Evolutionary conservation across 2,113 vertebrate genomes (phyloP).

Genomic region (Hiodon tergisus): DNA sequence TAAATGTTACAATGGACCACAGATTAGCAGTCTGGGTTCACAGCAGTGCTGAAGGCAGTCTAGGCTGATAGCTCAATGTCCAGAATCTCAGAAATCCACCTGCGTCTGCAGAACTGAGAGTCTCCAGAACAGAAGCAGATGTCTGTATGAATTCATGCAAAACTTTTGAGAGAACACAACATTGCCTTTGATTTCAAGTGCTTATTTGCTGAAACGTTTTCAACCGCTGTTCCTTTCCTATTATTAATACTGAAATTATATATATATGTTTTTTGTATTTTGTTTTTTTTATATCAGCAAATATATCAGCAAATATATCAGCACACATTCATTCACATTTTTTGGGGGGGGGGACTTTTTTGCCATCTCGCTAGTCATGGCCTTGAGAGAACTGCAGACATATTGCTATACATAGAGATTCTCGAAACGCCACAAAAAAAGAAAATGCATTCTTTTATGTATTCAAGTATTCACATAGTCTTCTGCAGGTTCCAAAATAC

Average conservation of each 20-base stretch:
- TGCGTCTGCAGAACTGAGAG: not conserved
- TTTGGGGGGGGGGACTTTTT: constrained; percentile 1
- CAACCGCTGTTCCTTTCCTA: constrained; percentile 47
- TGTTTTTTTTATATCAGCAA: too few species aligned
- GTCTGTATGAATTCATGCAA: not conserved
- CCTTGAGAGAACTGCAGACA: constrained; percentile 47
- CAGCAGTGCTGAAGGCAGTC: not conserved
- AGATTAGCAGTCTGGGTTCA: not conserved
- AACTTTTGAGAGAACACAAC: not conserved
- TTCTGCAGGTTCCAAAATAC: constrained; percentile 39
- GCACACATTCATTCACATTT: constrained; percentile 25
- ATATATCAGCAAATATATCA: not conserved
- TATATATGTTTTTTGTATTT: too few species aligned
- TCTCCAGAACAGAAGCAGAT: not conserved
- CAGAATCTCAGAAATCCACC: not conserved
- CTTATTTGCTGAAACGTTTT: constrained; percentile 35
- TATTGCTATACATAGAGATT: constrained; percentile 47
- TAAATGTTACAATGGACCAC: not conserved
- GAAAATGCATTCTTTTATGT: constrained; percentile 52
- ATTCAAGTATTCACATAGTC: constrained; percentile 69
- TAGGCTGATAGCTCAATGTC: not conserved
- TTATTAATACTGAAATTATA: constrained; percentile 52
- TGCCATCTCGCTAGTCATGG: constrained; percentile 74
- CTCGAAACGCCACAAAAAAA: constrained; percentile 51
- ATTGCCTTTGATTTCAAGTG: constrained; percentile 41